A percentile compares a stretch with the other conserved stretches of the same genome.
These are phyloP conservation scores for Rhimphoctona megacephalus DNA, from an alignment of 2,888 invertebrate genomes.

Conservation along the genomic window DNA sequence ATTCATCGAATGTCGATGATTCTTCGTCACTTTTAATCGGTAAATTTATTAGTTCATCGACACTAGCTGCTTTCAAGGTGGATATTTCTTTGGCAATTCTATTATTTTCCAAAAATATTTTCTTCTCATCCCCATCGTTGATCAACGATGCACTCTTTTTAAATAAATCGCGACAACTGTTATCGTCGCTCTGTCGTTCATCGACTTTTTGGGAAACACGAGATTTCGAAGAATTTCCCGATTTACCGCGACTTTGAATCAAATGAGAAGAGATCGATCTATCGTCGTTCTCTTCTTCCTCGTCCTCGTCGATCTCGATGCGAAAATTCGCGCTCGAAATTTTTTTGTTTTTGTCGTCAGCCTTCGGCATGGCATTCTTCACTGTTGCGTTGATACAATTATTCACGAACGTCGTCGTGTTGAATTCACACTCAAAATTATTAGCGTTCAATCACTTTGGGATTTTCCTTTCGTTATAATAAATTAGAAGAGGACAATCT, in stretches of 20 bases:
- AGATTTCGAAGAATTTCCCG: slow-evolving; percentile 8
- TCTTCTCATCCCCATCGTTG: slow-evolving; percentile 23
- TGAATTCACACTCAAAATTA: not conserved
- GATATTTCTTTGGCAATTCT: slow-evolving; percentile 46
- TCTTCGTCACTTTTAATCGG: slow-evolving; percentile 3
- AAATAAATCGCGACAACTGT: not conserved
- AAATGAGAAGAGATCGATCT: slow-evolving; percentile 11
- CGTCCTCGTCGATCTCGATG: slow-evolving; percentile 75
- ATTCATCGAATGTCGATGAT: not conserved
- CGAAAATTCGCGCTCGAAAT: slow-evolving; percentile 74
- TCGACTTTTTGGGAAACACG: not conserved
- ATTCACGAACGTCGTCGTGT: not conserved
- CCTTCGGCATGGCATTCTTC: slow-evolving; percentile 80
- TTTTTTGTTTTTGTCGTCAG: slow-evolving; percentile 70
- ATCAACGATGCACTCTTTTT: not conserved
- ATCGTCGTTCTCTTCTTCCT: slow-evolving; percentile 67
- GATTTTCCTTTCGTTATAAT: not conserved
- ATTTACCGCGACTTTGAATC: not conserved
- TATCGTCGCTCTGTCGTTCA: not conserved
- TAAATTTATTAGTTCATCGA: not conserved
- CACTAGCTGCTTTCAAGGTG: slow-evolving; percentile 30
- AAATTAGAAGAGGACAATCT: not conserved
- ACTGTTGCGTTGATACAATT: slow-evolving; percentile 4
- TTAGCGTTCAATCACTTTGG: not conserved
- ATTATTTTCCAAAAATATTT: slow-evolving; percentile 19